Percentiles rank a stretch among this genome's conserved stretches.
These are phyloP conservation scores for Drosophila varians DNA, from an alignment of 1,140 invertebrate species.

Conservation along the genomic window DNA sequence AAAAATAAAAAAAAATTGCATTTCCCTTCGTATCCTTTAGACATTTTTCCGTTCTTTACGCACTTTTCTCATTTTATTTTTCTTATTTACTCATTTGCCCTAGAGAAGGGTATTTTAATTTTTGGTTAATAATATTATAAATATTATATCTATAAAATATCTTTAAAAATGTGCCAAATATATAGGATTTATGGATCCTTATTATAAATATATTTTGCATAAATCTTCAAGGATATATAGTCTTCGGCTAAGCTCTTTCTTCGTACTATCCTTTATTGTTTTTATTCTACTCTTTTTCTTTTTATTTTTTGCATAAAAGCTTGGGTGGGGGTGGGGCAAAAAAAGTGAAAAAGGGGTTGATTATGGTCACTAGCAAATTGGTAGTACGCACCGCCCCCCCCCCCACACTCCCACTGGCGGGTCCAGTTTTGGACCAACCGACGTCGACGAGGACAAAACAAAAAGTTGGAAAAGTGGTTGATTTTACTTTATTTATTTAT, in stretches of 20 bases:
- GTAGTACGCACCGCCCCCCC: slow-evolving; percentile 49
- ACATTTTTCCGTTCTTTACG: background rate
- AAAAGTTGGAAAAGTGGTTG: slow-evolving; percentile 76
- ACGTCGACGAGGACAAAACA: slow-evolving; percentile 62
- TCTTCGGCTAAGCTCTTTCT: no score
- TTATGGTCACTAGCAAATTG: slow-evolving; percentile 81
- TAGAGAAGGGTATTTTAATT: no score
- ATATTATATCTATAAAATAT: no score
- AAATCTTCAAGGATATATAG: no score
- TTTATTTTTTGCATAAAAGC: slow-evolving; percentile 59
- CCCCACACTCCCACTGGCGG: background rate
- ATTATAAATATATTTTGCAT: no score
- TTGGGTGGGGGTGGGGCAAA: slow-evolving; percentile 5
- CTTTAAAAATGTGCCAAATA: no score
- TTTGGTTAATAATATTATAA: no score
- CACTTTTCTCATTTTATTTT: slow-evolving; percentile 54
- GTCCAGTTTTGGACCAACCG: slow-evolving; percentile 54
- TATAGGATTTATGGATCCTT: no score
- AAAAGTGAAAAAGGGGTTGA: slow-evolving; percentile 71
- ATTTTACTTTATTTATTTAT: slow-evolving; percentile 55
- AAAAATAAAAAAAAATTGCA: background rate
- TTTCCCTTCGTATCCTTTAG: background rate
- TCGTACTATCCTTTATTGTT: no score
- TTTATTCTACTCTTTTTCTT: background rate
- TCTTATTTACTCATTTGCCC: slow-evolving; percentile 5